Conservation (phyloP, 1,140 invertebrate species). For the Aphelinus certus region DNA sequence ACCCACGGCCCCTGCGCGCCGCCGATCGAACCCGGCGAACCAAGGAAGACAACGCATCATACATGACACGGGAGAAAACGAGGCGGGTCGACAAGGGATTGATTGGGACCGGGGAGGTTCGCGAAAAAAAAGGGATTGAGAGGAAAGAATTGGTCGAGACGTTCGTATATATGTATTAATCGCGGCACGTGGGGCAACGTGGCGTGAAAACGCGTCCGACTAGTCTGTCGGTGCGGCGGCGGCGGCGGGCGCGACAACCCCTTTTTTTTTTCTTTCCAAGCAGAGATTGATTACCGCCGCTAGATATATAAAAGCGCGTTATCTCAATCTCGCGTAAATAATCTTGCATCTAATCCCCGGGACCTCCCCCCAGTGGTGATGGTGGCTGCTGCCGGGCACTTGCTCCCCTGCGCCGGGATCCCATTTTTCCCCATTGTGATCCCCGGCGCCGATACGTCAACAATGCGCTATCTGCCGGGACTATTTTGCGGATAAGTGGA, state of each 20-base stretch:
- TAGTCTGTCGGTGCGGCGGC: conserved; percentile 35
- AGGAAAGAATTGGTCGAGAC: too few species aligned
- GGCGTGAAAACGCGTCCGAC: conserved; percentile 58
- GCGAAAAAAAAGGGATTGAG: too few species aligned
- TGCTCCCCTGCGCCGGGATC: conserved; percentile 40
- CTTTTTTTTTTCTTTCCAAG: conserved; percentile 48
- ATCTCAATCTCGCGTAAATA: conserved; percentile 63
- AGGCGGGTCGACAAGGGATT: too few species aligned
- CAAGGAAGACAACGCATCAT: too few species aligned
- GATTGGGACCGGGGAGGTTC: too few species aligned
- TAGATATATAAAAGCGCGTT: conserved; percentile 61
- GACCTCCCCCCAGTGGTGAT: not conserved
- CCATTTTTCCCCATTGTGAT: conserved; percentile 32
- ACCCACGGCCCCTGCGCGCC: not conserved
- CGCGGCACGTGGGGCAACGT: conserved; percentile 47
- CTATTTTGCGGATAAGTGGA: conserved; percentile 65
- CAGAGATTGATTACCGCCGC: conserved; percentile 59
- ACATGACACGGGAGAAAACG: too few species aligned
- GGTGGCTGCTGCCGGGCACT: not conserved
- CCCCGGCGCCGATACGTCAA: conserved; percentile 35
- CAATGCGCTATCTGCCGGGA: conserved; percentile 58
- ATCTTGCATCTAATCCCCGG: conserved; percentile 62
- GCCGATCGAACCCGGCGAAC: too few species aligned
- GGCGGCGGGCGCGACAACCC: conserved; percentile 43
- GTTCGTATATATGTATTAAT: too few species aligned